Base-by-base conservation (phyloP, 2,113 vertebrate genomes). In the Psittacus erithacus region DNA sequence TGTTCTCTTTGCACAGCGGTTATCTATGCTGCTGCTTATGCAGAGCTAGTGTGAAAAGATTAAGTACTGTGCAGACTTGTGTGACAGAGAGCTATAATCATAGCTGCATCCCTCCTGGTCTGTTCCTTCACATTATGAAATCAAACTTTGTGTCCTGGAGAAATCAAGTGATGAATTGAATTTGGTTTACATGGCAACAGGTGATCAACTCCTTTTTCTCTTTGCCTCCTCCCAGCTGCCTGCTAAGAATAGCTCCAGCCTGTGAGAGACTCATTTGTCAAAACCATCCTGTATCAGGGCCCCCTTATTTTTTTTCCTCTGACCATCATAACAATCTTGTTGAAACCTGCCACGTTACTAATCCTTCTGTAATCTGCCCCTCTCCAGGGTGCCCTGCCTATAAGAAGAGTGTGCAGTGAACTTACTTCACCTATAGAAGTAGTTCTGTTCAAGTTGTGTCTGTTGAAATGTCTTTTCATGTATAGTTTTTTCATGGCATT, bases 141-240 rank as follows among this genome's bases (percentile, higher is more conserved):
- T 38, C 44, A 83, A 60, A 35, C 24, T 44, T 59, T 67, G 25
- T 73, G 35, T 87, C 60, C 69, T 70, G 67, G 44, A 87, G 63
- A 70, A 81, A 71, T 9, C 57, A 4, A 13, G 17, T 44, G 73
- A 71, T 73, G 25, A 82, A 52, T 44, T 79, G 24, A 80, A 57
- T 94, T 79, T 82, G 74, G 77, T 96, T 95, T 90, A 80, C 86
- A 53, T 94, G 86, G 92, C 85, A 94, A 82, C 91, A 89, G 78
- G 89, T 95, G 81, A 92, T 94, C 57, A 50, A 8, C 81, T 93
- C 77, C 49, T 60, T 86, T 93, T 82, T 85, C 6, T 59, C 62
- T 73, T 64, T 70, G 41, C 28, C n/a, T 74, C 22, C 20, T 78
- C n/a, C 59, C 39, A 47, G 52, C 35, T 28, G 6, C 33, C 16